These are phyloP conservation scores for Drosophila parthenogenetica DNA, from an alignment of 2,888 invertebrate genomes.

Conservation along the genomic window DNA sequence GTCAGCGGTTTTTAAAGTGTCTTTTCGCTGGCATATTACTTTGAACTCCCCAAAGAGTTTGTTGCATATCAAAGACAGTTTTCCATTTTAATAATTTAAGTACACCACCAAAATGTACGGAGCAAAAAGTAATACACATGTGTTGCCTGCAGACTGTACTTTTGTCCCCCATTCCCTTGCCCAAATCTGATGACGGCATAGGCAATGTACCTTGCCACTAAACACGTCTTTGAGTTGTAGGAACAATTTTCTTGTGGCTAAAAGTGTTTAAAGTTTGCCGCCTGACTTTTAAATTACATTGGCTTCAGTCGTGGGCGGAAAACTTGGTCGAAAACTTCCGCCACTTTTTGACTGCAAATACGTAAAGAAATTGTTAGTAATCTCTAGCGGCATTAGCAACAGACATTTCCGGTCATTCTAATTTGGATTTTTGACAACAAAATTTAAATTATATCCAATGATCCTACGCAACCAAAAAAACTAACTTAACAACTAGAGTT, in stretches of 20 bases:
- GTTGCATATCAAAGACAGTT: constrained; percentile 54
- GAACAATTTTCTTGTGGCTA: constrained; percentile 33
- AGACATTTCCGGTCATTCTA: constrained; percentile 16
- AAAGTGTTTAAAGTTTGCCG: constrained; percentile 61
- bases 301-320: constrained; percentile 13
- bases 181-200: constrained; percentile 3
- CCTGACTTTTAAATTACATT: constrained; percentile 63
- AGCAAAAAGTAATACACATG: neutral
- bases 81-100: constrained; percentile 63
- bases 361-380: constrained; percentile 25
- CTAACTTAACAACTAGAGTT: constrained; percentile 12
- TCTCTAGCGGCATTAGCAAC: constrained; percentile 5
- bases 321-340: constrained; percentile 55
- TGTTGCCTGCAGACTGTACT: neutral
- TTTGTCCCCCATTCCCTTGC: neutral
- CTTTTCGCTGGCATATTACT: constrained; percentile 24
- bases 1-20: constrained; percentile 51
- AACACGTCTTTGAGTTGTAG: constrained; percentile 32
- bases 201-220: constrained; percentile 35
- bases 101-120: neutral
- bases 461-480: neutral
- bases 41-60: constrained; percentile 27
- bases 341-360: constrained; percentile 29
- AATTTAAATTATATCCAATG: constrained; percentile 6
- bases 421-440: constrained; percentile 13